Percentiles rank a stretch among this genome's conserved stretches.
phyloP scores from a whole-genome alignment of 2,797 vertebrate genomes.

The Argya squamiceps region DNA sequence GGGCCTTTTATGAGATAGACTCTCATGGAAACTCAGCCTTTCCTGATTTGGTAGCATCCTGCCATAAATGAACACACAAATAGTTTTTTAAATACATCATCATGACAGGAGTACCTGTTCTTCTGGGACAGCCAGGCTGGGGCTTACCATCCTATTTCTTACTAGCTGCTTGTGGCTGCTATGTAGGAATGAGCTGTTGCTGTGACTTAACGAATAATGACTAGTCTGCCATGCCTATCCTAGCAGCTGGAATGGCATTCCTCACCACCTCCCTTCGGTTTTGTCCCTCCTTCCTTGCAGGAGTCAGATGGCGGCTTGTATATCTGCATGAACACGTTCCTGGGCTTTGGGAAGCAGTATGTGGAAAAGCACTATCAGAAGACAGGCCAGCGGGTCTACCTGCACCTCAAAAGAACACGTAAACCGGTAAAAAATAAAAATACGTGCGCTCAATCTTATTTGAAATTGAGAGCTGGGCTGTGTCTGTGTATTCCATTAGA shows the following conservation, averaged over 20 bases:
- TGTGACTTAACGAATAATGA: background rate
- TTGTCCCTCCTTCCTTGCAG: constrained; percentile 66
- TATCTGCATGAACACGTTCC: constrained; percentile 97
- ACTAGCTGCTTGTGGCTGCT: background rate
- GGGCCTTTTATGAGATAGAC: background rate
- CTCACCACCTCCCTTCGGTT: background rate
- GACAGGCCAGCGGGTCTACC: constrained; percentile 90
- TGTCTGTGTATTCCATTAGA: background rate
- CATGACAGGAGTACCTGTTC: background rate
- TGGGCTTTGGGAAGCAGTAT: constrained; percentile 93
- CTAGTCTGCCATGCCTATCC: background rate
- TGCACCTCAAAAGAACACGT: constrained; percentile 92
- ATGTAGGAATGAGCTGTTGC: background rate
- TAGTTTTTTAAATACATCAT: background rate
- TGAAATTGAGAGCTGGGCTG: background rate
- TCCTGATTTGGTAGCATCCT: background rate
- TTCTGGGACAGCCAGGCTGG: background rate
- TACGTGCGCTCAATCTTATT: rapidly evolving
- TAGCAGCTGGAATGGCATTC: background rate
- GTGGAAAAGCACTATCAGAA: constrained; percentile 90
- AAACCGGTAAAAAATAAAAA: constrained; percentile 75
- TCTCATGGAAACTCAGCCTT: background rate
- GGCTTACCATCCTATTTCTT: background rate
- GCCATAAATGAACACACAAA: background rate
- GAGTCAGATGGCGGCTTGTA: constrained; percentile 95